A percentile compares a stretch with the other conserved stretches of the same genome.
phyloP scores from a whole-genome alignment of 1,140 invertebrate species.

The Elymnias hypermnestra region DNA sequence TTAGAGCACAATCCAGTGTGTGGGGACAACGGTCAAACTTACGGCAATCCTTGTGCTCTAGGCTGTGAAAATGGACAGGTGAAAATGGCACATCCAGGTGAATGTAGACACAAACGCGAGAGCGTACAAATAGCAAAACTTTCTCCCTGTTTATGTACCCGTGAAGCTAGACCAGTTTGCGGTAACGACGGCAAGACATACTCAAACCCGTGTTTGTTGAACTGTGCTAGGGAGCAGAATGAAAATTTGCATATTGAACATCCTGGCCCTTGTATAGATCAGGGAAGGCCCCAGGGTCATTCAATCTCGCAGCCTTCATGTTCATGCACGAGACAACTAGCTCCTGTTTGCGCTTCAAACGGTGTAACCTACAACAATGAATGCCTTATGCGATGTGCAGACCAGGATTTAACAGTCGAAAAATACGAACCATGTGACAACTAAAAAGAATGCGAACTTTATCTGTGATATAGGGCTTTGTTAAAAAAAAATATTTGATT shows the following conservation, averaged over 20 bases:
- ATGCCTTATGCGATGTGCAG: slow-evolving; percentile 38
- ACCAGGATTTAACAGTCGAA: slow-evolving; percentile 17
- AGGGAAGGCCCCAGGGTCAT: no score
- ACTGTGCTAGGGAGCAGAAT: slow-evolving; percentile 39
- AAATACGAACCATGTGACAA: slow-evolving; percentile 21
- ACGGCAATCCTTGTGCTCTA: slow-evolving; percentile 21
- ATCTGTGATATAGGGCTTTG: no score
- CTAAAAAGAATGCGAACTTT: not conserved
- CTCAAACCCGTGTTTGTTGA: slow-evolving; percentile 67
- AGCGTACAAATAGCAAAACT: slow-evolving; percentile 13
- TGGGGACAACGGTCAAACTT: slow-evolving; percentile 14
- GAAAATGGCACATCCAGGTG: slow-evolving; percentile 2
- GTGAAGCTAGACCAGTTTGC: slow-evolving; percentile 66
- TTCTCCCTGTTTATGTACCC: slow-evolving; percentile 27
- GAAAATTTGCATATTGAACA: slow-evolving; percentile 23
- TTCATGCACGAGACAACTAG: no score
- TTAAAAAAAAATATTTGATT: no score
- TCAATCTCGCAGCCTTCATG: no score
- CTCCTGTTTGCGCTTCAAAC: no score
- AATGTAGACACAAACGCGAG: slow-evolving; percentile 23
- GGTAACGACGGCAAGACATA: slow-evolving; percentile 70
- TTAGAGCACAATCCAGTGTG: slow-evolving; percentile 15
- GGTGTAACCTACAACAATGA: slow-evolving; percentile 36
- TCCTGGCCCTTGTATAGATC: not conserved
- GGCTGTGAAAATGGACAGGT: slow-evolving; percentile 9